Evolutionary conservation across 2,113 vertebrate species (phyloP).

Genomic region (Vidua chalybeata): DNA sequence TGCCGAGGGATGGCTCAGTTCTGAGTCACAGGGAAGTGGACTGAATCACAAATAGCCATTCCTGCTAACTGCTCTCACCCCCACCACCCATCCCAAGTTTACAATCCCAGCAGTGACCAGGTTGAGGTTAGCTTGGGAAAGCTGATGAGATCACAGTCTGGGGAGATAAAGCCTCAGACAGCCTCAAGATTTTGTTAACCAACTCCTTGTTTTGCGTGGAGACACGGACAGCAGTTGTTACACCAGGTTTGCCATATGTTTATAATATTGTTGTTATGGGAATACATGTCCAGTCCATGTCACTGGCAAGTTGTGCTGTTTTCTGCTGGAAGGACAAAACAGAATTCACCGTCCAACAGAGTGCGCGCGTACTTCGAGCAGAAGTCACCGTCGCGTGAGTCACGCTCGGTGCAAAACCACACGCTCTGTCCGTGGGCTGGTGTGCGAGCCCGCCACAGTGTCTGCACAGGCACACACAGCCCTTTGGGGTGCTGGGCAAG

Average conservation of each 20-base stretch:
- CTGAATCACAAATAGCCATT: conserved; percentile 43
- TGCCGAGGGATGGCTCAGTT: conserved; percentile 1
- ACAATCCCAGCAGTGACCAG: conserved; percentile 35
- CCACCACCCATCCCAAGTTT: background rate
- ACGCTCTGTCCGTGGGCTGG: background rate
- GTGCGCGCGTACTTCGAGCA: background rate
- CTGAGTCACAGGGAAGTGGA: conserved; percentile 32
- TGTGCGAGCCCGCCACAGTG: rapidly evolving
- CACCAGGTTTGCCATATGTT: conserved; percentile 40
- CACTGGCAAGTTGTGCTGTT: conserved; percentile 35
- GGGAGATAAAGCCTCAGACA: conserved; percentile 29
- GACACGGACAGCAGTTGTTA: background rate
- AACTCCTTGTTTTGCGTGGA: background rate
- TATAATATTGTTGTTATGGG: conserved; percentile 43
- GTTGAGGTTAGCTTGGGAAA: conserved; percentile 57
- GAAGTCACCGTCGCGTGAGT: background rate
- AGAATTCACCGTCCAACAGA: background rate
- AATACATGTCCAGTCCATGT: background rate
- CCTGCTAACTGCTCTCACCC: background rate
- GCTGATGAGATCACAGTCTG: conserved; percentile 60
- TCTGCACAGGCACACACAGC: background rate
- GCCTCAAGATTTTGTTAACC: conserved; percentile 8
- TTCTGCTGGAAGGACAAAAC: conserved; percentile 40
- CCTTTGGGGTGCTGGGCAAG: background rate
- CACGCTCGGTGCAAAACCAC: background rate